Evolutionary conservation across 1,140 invertebrate species (phyloP).

Genomic region (Panulirus ornatus): DNA sequence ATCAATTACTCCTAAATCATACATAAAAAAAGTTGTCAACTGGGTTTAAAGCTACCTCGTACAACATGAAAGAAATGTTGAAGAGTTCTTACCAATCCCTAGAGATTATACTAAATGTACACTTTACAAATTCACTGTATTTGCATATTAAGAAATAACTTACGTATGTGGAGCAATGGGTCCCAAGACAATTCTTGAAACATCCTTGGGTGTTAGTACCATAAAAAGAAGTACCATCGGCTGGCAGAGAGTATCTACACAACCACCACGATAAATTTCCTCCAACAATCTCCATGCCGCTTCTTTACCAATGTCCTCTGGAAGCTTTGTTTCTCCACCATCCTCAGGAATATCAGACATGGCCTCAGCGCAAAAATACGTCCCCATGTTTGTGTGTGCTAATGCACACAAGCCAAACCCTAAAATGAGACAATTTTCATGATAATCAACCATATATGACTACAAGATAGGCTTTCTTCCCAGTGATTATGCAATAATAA

Average conservation of each 20-base stretch:
- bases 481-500: too few species aligned
- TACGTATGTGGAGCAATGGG: conserved; percentile 85
- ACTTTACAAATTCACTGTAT: too few species aligned
- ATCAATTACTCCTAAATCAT: too few species aligned
- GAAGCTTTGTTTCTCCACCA: conserved; percentile 79
- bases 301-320: conserved; percentile 94
- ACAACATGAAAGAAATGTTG: too few species aligned
- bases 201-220: conserved; percentile 95
- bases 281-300: conserved; percentile 90
- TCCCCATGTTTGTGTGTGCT: conserved; percentile 94
- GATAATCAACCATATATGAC: too few species aligned
- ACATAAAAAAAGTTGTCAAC: too few species aligned
- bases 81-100: too few species aligned
- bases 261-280: conserved; percentile 95
- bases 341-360: conserved; percentile 79
- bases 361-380: conserved; percentile 83
- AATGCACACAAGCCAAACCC: conserved; percentile 88
- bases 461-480: too few species aligned
- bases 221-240: conserved; percentile 92
- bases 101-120: too few species aligned
- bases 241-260: conserved; percentile 93
- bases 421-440: too few species aligned
- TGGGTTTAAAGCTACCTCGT: too few species aligned
- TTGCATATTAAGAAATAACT: too few species aligned
- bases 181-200: conserved; percentile 92